phyloP scores from a whole-genome alignment of 2,888 invertebrate genomes.

The Gryllus longicercus region DNA sequence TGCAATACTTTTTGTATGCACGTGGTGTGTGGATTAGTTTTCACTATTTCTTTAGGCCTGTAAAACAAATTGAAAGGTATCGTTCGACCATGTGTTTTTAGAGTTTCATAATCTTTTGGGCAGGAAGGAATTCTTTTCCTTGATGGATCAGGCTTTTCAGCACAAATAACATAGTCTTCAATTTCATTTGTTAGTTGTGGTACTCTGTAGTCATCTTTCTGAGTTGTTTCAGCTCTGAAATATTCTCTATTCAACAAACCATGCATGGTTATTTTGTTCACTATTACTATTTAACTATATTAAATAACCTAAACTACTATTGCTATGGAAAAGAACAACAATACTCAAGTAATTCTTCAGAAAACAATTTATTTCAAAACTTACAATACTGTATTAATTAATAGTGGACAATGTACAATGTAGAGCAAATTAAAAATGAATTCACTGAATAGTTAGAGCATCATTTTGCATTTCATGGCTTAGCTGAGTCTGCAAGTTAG shows the following conservation, averaged over 20 bases:
- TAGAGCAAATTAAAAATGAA: too few species aligned
- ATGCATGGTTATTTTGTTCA: background rate
- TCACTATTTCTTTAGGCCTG: background rate
- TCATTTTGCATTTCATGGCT: slow-evolving; percentile 84
- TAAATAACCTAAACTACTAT: background rate
- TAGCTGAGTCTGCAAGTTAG: slow-evolving; percentile 89
- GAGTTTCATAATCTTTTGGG: background rate
- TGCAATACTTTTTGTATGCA: too few species aligned
- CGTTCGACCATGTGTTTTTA: background rate
- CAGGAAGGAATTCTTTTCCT: background rate
- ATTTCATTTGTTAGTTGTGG: background rate
- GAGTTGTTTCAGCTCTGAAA: background rate
- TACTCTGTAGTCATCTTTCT: background rate
- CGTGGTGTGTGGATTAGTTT: background rate
- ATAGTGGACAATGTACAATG: too few species aligned
- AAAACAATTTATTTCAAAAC: too few species aligned
- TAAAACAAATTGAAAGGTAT: background rate
- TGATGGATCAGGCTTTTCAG: background rate
- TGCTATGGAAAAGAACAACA: background rate
- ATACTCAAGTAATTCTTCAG: background rate
- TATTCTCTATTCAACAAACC: background rate
- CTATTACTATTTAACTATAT: background rate
- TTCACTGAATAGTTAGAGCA: slow-evolving; percentile 62
- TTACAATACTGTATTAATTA: too few species aligned
- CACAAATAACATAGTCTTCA: background rate